Conservation (phyloP, 2,888 invertebrate species). For the Ennomos fuscantarius region DNA sequence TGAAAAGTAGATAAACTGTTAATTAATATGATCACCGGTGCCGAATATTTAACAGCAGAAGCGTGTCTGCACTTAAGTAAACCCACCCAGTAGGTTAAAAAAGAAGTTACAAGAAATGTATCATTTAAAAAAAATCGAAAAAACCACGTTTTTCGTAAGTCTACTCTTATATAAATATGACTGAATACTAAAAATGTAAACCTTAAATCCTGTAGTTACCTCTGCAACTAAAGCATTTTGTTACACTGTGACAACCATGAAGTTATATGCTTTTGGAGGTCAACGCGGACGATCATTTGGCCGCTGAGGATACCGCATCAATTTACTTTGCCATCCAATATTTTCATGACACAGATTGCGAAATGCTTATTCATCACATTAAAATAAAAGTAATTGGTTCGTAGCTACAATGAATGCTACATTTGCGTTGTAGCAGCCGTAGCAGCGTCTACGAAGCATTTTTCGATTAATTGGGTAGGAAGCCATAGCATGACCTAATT, state of each 20-base stretch:
- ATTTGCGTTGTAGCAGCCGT: slow-evolving; percentile 14
- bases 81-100: too few species aligned
- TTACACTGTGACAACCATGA: slow-evolving; percentile 36
- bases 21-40: too few species aligned
- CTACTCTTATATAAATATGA: too few species aligned
- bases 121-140: too few species aligned
- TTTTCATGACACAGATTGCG: slow-evolving; percentile 13
- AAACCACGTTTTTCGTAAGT: too few species aligned
- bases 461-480: not conserved
- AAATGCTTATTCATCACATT: slow-evolving; percentile 14
- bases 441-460: slow-evolving; percentile 10
- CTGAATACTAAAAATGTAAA: too few species aligned
- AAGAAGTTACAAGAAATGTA: too few species aligned
- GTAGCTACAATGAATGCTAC: slow-evolving; percentile 12
- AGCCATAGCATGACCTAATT: too few species aligned
- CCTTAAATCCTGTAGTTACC: not conserved
- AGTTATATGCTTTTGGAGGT: slow-evolving; percentile 55
- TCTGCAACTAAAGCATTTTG: slow-evolving; percentile 3
- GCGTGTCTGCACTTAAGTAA: too few species aligned
- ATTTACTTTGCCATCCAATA: slow-evolving; percentile 24
- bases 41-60: too few species aligned
- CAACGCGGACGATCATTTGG: slow-evolving; percentile 39
- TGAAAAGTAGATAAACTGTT: too few species aligned
- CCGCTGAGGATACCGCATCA: slow-evolving; percentile 40
- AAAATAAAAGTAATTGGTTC: slow-evolving; percentile 5